Base-by-base conservation (phyloP, 2,113 vertebrate species). In the Mormyrus lacerda region DNA sequence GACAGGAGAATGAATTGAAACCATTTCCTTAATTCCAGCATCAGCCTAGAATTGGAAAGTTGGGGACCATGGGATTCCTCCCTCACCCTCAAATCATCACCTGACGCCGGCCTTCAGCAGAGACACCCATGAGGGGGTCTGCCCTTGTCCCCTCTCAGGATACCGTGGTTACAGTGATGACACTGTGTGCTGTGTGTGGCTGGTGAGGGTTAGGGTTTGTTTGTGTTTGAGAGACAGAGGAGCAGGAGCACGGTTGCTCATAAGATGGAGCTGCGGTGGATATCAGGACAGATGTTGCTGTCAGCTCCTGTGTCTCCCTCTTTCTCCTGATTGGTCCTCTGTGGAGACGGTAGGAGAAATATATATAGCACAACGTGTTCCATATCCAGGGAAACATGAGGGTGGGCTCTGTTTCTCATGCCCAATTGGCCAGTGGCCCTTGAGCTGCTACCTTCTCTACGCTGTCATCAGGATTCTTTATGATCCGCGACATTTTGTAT, bases 161-260 rank as follows among this genome's bases (percentile, higher is more conserved):
- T 92, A 89, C 96, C 92, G 94, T 96, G 95, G 96, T 94, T 95
- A 96, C 96, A 90, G 88, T 96, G 96, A 96, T 95, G 95, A 96
- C 95, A 94, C 31, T 6, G 31, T 17, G 85, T 9, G 89, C 91
- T 92, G 88, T 91, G 55, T 93, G 94, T 94, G 92, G 89, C 92
- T 94, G 93, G 91, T 83, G 31, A 65, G 58, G 58, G 2, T 92
- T 94, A 92, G 92, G 93, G 94, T 94, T 92, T 92, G 90, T 91
- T 95, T 91, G 91, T 92, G 91, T 31, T 88, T 79, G 90, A 79
- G 88, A 69, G 88, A 45, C 79, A 73, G 79, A 87, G 24, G 79
- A 39, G 87, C 53, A 17, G 39, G 44, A 79, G 51, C 89, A 90
- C 91, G 35, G 73, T 42, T 2, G 4, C 44, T n/a, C 15, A 4